These are phyloP conservation scores for Galaxias olidus DNA, from an alignment of 2,797 vertebrate genomes.

Conservation along the genomic window DNA sequence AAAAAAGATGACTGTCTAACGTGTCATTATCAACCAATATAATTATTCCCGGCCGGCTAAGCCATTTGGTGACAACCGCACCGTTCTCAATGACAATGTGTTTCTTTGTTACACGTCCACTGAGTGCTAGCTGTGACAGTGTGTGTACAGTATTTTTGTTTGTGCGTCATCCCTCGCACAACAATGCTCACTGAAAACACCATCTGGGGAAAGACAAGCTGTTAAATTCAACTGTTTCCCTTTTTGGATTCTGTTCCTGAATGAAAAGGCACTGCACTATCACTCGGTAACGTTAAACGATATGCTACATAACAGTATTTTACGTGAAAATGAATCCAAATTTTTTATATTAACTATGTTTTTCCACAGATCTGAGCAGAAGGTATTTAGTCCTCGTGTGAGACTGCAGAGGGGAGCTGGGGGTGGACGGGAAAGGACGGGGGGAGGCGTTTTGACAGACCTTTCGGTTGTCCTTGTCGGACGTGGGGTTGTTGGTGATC, in stretches of 20 bases:
- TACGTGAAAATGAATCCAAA: not conserved
- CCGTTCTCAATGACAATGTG: too few species aligned
- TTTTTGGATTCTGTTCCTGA: constrained; percentile 29
- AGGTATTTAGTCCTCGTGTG: too few species aligned
- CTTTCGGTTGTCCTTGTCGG: constrained; percentile 96
- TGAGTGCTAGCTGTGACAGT: not conserved
- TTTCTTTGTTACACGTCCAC: too few species aligned
- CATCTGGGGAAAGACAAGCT: constrained; percentile 68
- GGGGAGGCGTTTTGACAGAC: constrained; percentile 56
- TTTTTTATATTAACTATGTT: not conserved
- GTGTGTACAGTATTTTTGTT: constrained; percentile 4
- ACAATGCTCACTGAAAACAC: constrained; percentile 68
- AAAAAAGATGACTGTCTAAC: too few species aligned
- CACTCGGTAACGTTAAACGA: constrained; percentile 37
- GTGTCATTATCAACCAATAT: too few species aligned
- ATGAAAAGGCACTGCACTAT: constrained; percentile 49
- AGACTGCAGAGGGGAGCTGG: not conserved
- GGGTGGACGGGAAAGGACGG: not conserved
- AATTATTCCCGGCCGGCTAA: too few species aligned
- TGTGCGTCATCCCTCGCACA: constrained; percentile 49
- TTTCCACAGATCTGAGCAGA: not conserved
- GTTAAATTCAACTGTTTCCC: constrained; percentile 50
- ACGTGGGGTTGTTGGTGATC: constrained; percentile 94
- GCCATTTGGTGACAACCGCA: too few species aligned
- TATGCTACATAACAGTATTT: constrained; percentile 43